Evolutionary conservation across 2,113 vertebrate genomes (phyloP), one percentile per base, ranked within the genome.

Genomic region (Pycnonotus jocosus): DNA sequence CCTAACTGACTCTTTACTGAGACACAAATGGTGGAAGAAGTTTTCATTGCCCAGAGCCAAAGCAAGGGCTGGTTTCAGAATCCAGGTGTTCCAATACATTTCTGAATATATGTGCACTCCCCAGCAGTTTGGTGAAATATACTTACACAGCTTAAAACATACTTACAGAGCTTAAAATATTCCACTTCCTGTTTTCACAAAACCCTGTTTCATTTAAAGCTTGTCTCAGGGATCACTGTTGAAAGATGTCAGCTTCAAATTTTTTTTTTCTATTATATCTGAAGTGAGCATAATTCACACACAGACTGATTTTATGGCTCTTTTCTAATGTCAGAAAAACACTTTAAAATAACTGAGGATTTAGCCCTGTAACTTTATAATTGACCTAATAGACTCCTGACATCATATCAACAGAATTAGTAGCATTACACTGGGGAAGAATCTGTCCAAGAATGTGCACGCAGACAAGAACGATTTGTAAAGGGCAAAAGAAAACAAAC

Each of bases 401-500:
- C 84, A 87, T 91, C 93, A 50, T 81, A 95, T 87, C 82, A 96
- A 79, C 79, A 86, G 89, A 93, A 97, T 91, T 93, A 94, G 81
- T 50, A 91, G 84, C 74, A 89, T 95, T 94, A 94, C 91, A 61
- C 91, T 50, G 68, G 78, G 70, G 81, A 93, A 95, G 93, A 88
- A 91, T 69, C 89, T 84, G 81, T 76, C 87, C 93, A 95, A 94
- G 88, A 91, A 89, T 76, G 51, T 66, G 81, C 76, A 81, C 1
- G 1, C 81, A 95, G 89, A 87, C 57, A n/a, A 68, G 81, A 85
- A 86, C 5, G 13, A 79, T 70, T 94, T 68, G 61, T 61, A 88
- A 95, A 84, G 77, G 95, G 91, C 88, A 70, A 95, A 90, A 90
- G 77, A 81, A 94, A 85, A 88, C 81, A 92, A 92, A 84, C n/a